Evolutionary conservation across 2,113 vertebrate genomes (phyloP).

Genomic region (Sapayoa aenigma): DNA sequence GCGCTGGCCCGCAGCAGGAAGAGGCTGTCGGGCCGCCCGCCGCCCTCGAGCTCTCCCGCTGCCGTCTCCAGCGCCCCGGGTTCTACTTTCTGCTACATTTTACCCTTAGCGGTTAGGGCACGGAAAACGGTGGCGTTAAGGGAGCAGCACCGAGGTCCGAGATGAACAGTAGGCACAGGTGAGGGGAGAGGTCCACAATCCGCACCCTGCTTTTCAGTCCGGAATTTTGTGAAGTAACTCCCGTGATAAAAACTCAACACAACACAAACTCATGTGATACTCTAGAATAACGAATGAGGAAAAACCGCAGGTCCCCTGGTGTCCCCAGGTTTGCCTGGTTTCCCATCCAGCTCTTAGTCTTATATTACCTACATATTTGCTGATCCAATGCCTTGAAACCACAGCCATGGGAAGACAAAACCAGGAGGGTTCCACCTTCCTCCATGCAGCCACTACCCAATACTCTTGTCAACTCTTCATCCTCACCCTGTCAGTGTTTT

Average conservation of each 20-base stretch:
- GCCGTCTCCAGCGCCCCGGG: rapidly evolving
- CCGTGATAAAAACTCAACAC: too few species aligned
- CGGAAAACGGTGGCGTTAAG: background rate
- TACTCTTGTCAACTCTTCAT: background rate
- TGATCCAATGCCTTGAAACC: background rate
- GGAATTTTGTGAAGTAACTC: background rate
- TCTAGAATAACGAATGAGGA: background rate
- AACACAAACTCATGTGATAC: background rate
- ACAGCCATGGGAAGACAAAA: background rate
- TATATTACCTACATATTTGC: background rate
- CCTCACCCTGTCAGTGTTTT: background rate
- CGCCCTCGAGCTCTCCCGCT: background rate
- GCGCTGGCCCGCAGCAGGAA: background rate
- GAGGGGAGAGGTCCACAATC: rapidly evolving
- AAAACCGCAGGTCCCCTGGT: background rate
- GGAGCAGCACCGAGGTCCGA: background rate
- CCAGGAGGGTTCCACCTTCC: background rate
- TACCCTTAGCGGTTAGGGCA: background rate
- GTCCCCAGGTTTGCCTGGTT: background rate
- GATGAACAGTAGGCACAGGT: background rate
- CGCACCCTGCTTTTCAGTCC: rapidly evolving
- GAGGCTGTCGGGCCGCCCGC: rapidly evolving
- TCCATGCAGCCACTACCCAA: background rate
- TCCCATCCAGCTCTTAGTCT: background rate
- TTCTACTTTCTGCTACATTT: background rate